Evolutionary conservation across 2,113 vertebrate genomes (phyloP).

Genomic region (Equus quagga): DNA sequence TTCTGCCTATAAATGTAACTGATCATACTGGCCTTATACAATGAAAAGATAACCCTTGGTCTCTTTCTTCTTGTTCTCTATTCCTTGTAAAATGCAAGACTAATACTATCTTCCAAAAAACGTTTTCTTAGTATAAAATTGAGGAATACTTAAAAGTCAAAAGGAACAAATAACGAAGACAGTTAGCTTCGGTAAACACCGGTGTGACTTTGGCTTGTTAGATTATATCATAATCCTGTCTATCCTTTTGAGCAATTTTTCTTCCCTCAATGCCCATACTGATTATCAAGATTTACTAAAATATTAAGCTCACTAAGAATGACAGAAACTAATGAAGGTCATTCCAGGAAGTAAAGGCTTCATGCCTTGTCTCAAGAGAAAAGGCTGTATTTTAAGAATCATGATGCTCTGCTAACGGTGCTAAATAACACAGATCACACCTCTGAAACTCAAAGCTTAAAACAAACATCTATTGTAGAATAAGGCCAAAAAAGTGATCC

Average conservation of each 20-base stretch:
- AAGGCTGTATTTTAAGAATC: background rate
- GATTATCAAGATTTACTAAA: background rate
- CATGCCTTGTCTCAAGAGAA: background rate
- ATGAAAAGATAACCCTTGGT: background rate
- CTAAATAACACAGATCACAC: background rate
- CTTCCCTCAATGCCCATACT: background rate
- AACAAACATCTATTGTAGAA: background rate
- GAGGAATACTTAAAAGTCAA: constrained; percentile 17
- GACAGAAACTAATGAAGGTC: background rate
- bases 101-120: background rate
- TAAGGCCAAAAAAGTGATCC: background rate
- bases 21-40: background rate
- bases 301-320: background rate
- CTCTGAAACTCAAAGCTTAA: background rate
- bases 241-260: background rate
- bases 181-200: background rate
- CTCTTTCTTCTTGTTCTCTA: background rate
- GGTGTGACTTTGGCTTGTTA: background rate
- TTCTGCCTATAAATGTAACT: background rate
- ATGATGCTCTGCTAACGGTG: background rate
- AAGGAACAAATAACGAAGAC: background rate
- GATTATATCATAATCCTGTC: background rate
- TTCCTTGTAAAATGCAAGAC: background rate
- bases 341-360: background rate
- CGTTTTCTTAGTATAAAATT: constrained; percentile 2